Conservation (phyloP, 2,888 invertebrate genomes). For the Xestia c-nigrum region DNA sequence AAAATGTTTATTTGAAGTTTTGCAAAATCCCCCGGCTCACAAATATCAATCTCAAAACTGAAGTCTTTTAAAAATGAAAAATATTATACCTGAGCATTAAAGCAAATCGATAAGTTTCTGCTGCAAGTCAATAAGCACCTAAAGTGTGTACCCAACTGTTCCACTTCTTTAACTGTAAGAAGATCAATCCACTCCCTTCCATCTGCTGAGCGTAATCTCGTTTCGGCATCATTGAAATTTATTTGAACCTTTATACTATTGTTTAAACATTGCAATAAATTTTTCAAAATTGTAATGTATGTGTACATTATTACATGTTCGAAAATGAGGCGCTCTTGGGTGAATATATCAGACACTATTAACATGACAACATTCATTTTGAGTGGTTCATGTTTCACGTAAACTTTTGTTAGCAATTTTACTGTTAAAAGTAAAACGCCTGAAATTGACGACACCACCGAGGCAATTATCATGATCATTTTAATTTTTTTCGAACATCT, state of each 20-base stretch:
- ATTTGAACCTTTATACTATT: slow-evolving; percentile 17
- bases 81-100: slow-evolving; percentile 2
- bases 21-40: background rate
- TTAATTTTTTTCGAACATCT: background rate
- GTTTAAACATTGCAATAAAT: slow-evolving; percentile 12
- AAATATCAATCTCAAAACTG: background rate
- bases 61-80: background rate
- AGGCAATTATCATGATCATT: background rate
- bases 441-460: background rate
- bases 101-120: slow-evolving; percentile 25
- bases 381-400: background rate
- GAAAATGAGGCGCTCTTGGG: slow-evolving; percentile 21
- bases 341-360: background rate
- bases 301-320: slow-evolving; percentile 16
- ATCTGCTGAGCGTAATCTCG: background rate
- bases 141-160: slow-evolving; percentile 23
- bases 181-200: slow-evolving; percentile 4
- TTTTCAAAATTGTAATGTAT: slow-evolving; percentile 3
- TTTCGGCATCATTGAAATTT: slow-evolving; percentile 3
- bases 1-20: background rate
- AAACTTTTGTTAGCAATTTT: background rate
- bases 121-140: slow-evolving; percentile 34
- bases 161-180: slow-evolving; percentile 11
- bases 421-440: background rate
- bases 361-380: background rate